phyloP scores from a whole-genome alignment of 23 tunicate species.

The Phallusia fumigata region DNA sequence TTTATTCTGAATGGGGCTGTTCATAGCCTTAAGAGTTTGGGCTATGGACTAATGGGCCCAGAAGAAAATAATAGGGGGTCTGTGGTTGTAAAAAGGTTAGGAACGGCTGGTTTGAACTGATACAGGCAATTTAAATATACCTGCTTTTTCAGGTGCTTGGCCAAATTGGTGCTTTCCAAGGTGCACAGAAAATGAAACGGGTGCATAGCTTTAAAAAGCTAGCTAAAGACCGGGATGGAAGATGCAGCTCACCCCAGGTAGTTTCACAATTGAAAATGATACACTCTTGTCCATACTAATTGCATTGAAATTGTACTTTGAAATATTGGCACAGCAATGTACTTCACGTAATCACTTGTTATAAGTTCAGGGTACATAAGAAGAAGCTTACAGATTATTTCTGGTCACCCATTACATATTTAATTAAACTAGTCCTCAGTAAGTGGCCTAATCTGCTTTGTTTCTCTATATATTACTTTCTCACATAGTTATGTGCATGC shows the following conservation, averaged over 20 bases:
- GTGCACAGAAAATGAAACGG: slow-evolving; percentile 28
- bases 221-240: slow-evolving; percentile 16
- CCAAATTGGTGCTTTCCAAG: slow-evolving; percentile 30
- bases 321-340: no score
- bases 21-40: no score
- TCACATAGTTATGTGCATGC: not conserved
- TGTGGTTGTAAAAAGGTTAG: no score
- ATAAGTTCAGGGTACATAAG: no score
- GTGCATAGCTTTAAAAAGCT: slow-evolving; percentile 38
- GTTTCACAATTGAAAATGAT: not conserved
- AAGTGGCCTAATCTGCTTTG: slow-evolving; percentile 2
- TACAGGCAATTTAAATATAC: no score
- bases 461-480: not conserved
- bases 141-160: slow-evolving; percentile 43
- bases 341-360: no score
- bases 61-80: no score
- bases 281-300: not conserved
- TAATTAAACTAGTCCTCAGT: not conserved
- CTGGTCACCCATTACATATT: not conserved
- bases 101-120: no score
- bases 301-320: not conserved
- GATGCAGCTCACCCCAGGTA: slow-evolving; percentile 35
- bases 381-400: not conserved
- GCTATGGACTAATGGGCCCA: no score
- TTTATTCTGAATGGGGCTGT: no score